Percentiles rank a stretch among this genome's conserved stretches.
These are phyloP conservation scores for Falcaria lacertinaria DNA, from an alignment of 2,888 invertebrate species.

Conservation along the genomic window DNA sequence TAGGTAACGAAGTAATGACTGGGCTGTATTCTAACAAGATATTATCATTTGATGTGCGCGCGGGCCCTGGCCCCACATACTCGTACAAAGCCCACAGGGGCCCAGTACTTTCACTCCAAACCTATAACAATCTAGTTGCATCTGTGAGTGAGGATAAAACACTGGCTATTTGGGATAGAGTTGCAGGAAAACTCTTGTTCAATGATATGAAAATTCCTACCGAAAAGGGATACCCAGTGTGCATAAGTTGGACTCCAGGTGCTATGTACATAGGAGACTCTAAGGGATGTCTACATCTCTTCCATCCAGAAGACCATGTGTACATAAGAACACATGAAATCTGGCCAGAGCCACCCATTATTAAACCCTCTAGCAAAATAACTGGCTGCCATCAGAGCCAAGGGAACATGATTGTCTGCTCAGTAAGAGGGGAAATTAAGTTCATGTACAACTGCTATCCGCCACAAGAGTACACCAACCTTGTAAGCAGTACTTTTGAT, in stretches of 20 bases:
- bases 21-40: conserved; percentile 79
- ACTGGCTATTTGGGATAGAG: conserved; percentile 77
- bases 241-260: conserved; percentile 59
- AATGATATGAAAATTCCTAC: conserved; percentile 58
- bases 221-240: conserved; percentile 60
- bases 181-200: conserved; percentile 63
- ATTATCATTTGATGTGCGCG: conserved; percentile 73
- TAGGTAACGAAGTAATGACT: conserved; percentile 67
- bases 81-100: conserved; percentile 74
- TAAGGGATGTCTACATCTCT: conserved; percentile 61
- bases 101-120: conserved; percentile 66
- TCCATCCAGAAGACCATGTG: conserved; percentile 51
- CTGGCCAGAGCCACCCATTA: conserved; percentile 57
- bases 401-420: conserved; percentile 64
- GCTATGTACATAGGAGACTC: conserved; percentile 70
- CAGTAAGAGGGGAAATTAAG: conserved; percentile 68
- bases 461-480: conserved; percentile 53
- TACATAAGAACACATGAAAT: conserved; percentile 52
- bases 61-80: conserved; percentile 51
- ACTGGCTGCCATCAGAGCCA: conserved; percentile 60
- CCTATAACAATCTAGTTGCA: conserved; percentile 67
- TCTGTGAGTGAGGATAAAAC: conserved; percentile 81
- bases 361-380: conserved; percentile 58
- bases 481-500: conserved; percentile 56
- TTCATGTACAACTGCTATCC: conserved; percentile 68